Evolutionary conservation across 2,888 invertebrate genomes (phyloP).

Genomic region (Zaprionus lineosus): DNA sequence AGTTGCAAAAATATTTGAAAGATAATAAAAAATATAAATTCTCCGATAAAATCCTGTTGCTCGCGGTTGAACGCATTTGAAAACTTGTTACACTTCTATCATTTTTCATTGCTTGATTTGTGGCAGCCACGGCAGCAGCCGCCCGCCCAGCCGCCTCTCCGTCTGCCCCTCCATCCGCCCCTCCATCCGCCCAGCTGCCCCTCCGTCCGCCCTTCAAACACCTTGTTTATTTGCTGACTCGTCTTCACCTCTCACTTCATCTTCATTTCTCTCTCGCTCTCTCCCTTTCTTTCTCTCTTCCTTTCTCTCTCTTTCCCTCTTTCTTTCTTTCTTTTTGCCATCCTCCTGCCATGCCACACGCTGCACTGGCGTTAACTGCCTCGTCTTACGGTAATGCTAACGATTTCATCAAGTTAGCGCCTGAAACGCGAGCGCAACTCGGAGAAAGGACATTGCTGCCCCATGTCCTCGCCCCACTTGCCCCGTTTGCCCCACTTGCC

Average conservation of each 20-base stretch:
- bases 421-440: slow-evolving; percentile 28
- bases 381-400: slow-evolving; percentile 60
- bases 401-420: slow-evolving; percentile 62
- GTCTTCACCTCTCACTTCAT: too few species aligned
- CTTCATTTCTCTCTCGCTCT: too few species aligned
- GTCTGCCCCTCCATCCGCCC: too few species aligned
- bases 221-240: too few species aligned
- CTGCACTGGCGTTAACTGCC: slow-evolving; percentile 43
- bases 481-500: too few species aligned
- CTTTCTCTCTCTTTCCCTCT: not conserved
- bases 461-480: not conserved
- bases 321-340: too few species aligned
- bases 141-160: too few species aligned
- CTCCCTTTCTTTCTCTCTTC: too few species aligned
- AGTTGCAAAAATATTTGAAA: too few species aligned
- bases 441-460: slow-evolving; percentile 10
- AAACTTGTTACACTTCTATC: slow-evolving; percentile 13
- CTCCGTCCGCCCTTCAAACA: too few species aligned
- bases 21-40: too few species aligned
- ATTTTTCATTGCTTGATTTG: slow-evolving; percentile 28
- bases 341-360: too few species aligned
- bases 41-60: not conserved
- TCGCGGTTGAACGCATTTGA: not conserved
- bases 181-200: not conserved
- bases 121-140: not conserved